Evolutionary conservation across 2,113 vertebrate species (phyloP).

Genomic region (Lycaon pictus): DNA sequence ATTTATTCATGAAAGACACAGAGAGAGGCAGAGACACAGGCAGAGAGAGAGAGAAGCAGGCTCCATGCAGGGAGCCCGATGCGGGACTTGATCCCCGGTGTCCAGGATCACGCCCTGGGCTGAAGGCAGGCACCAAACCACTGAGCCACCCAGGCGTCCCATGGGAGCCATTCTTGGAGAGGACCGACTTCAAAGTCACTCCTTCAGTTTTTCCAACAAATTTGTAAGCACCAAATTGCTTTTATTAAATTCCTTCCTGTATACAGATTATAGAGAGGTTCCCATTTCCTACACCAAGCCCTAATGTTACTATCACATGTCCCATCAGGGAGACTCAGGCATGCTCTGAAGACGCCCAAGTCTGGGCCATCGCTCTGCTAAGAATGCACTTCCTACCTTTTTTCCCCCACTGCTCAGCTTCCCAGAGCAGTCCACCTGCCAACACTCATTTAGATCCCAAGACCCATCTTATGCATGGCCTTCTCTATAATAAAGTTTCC

Average conservation of each 20-base stretch:
- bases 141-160: not conserved
- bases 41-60: too few species aligned
- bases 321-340: not conserved
- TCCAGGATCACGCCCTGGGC: too few species aligned
- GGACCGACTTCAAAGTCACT: not conserved
- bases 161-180: not conserved
- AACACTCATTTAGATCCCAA: not conserved
- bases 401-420: not conserved
- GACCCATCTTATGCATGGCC: too few species aligned
- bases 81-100: too few species aligned
- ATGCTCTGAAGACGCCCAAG: not conserved
- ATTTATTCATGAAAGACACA: too few species aligned
- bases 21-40: too few species aligned
- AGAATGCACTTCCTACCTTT: not conserved
- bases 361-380: not conserved
- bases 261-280: not conserved
- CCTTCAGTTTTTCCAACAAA: not conserved
- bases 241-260: not conserved
- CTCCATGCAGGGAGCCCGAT: too few species aligned
- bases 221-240: not conserved
- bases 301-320: rapidly evolving
- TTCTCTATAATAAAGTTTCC: not conserved
- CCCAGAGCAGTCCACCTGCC: not conserved
- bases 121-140: too few species aligned
- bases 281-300: not conserved